Percentiles rank a stretch among this genome's conserved stretches.
Conservation (phyloP, 1,140 invertebrate genomes). For the Nasonia giraulti region DNA sequence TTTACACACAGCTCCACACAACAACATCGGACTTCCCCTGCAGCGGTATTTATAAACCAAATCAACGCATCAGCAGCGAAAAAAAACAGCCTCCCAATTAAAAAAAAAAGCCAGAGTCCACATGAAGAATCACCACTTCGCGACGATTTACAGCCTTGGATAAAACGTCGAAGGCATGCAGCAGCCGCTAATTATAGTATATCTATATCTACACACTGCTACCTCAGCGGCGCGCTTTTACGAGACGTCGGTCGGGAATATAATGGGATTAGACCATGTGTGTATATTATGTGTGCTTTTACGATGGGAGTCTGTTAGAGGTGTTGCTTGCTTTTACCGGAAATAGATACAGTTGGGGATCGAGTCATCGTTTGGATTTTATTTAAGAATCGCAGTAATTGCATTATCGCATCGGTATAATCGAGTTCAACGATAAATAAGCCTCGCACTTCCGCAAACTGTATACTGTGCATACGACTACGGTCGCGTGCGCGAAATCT, state of each 20-base stretch:
- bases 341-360: too few species aligned
- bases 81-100: not conserved
- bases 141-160: not conserved
- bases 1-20: not conserved
- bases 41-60: not conserved
- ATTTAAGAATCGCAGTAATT: too few species aligned
- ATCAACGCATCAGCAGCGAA: not conserved
- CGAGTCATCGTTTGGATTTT: too few species aligned
- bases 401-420: too few species aligned
- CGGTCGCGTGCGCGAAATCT: too few species aligned
- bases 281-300: too few species aligned
- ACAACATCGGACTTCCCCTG: too few species aligned
- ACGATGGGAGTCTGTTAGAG: too few species aligned
- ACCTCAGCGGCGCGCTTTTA: not conserved
- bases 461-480: not conserved
- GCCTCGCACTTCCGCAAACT: not conserved
- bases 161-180: not conserved
- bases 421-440: too few species aligned
- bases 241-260: not conserved
- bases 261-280: too few species aligned
- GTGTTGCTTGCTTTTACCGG: too few species aligned
- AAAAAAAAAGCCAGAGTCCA: not conserved
- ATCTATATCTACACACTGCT: not conserved
- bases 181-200: slow-evolving; percentile 23
- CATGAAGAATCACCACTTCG: not conserved